phyloP scores from a whole-genome alignment of 2,797 vertebrate genomes.

The Tympanoctomys barrerae region DNA sequence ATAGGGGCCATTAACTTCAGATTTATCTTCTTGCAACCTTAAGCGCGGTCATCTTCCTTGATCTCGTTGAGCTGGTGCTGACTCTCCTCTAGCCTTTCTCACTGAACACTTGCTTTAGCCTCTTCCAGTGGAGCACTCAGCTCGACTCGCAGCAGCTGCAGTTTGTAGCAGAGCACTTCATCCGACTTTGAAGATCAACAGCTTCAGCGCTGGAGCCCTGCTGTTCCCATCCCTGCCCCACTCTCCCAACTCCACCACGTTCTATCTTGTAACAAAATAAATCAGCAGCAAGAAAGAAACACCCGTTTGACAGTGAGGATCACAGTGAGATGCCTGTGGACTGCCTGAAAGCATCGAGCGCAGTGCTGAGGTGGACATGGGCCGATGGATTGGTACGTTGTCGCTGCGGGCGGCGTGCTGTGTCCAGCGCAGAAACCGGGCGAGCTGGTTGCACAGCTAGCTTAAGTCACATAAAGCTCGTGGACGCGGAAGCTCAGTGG shows the following conservation, averaged over 20 bases:
- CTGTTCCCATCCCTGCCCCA: neutral
- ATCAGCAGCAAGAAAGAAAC: neutral
- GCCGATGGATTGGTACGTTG: neutral
- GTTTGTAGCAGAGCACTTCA: neutral
- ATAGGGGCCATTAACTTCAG: neutral
- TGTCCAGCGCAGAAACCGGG: neutral
- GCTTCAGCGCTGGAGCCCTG: neutral
- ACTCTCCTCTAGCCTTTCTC: neutral
- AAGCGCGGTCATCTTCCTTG: neutral
- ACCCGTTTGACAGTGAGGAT: neutral
- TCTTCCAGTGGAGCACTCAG: neutral
- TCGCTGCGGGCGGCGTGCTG: neutral
- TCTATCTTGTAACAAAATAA: neutral
- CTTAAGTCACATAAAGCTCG: neutral
- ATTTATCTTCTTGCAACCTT: neutral
- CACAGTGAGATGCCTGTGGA: neutral
- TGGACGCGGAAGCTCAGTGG: conserved; percentile 11
- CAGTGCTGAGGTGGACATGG: neutral
- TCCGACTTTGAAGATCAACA: neutral
- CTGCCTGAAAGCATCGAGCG: neutral
- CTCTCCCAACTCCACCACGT: neutral
- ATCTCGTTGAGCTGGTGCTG: neutral
- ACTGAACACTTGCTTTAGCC: neutral
- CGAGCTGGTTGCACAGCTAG: conserved; percentile 12
- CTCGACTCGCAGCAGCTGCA: neutral